These are phyloP conservation scores for Brachypteracias leptosomus DNA, from an alignment of 2,113 vertebrate genomes.

Conservation along the genomic window DNA sequence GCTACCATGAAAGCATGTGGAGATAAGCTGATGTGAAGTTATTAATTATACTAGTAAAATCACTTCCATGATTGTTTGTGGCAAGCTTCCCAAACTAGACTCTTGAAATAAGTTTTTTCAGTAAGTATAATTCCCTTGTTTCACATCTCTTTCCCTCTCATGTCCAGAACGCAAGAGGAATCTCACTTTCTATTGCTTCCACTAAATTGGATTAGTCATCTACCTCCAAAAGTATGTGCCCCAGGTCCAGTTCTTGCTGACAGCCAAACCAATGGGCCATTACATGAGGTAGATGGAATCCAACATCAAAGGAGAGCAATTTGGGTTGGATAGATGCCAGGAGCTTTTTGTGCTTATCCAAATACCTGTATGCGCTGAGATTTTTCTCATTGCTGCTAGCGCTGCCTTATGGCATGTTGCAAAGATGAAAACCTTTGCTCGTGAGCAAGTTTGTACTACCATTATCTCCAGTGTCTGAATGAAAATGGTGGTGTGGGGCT, in stretches of 20 bases:
- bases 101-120: not conserved
- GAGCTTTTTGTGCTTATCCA: constrained; percentile 27
- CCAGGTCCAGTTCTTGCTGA: constrained; percentile 51
- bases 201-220: constrained; percentile 50
- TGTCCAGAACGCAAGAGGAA: not conserved
- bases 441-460: not conserved
- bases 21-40: constrained; percentile 12
- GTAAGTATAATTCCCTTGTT: not conserved
- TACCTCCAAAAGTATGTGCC: constrained; percentile 28
- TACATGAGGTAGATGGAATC: constrained; percentile 54
- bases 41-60: constrained; percentile 28
- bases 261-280: constrained; percentile 47
- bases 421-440: not conserved
- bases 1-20: not conserved
- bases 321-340: constrained; percentile 42
- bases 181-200: not conserved
- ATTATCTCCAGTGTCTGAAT: not conserved
- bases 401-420: not conserved
- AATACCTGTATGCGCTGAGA: constrained; percentile 4
- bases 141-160: not conserved
- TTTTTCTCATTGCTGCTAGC: not conserved
- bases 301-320: constrained; percentile 50
- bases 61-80: not conserved
- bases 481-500: not conserved
- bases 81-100: not conserved